Evolutionary conservation across 1,140 invertebrate species (phyloP), one percentile per base, ranked within the genome.

Genomic region (Camponotus pennsylvanicus): DNA sequence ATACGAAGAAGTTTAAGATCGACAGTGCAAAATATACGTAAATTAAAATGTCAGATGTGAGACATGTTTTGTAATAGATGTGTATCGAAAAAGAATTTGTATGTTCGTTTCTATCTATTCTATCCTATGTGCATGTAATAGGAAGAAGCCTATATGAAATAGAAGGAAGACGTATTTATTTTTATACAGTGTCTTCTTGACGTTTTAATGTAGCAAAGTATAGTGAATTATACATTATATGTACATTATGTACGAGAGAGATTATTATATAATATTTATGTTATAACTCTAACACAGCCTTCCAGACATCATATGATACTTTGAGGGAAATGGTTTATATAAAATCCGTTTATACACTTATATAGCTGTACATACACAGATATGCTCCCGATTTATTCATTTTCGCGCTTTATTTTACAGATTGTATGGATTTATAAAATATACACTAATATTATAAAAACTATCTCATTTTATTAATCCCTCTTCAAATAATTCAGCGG

Each of bases 341-440:
- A 21, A 73, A 83, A 37, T 75, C 13, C 8, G n/a, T 75, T 59
- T 73, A 27, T 27, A 15, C 40, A 66, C 6, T 57, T 21, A 32
- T 15, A 9, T 80, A 70, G 66, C 21, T 80, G 34, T 73, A 73
- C 13, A 75, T 73, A 73, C 32, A 45, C 32, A 45, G 42, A 61
- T 40, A 61, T 61, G 69, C 27, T 83, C 7, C 2, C 18, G 9
- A 21, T 83, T 49, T 61, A 82, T 15, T 82, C 52, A 73, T 55
- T 73, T 61, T 11, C 5, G 49, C 49, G 69, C 55, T 61, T 80
- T 21, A 80, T 45, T 73, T 83, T 52, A 52, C 69, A 83, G 18
- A 61, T 73, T 71, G 71, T 61, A 70, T 83, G 40, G 55, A 75
- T 83, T 73, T 83, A 83, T 61, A 73, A 83, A 61, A 83, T 73